Base-by-base conservation (phyloP, 2,797 vertebrate species). In the Ctenopoma multispine region DNA sequence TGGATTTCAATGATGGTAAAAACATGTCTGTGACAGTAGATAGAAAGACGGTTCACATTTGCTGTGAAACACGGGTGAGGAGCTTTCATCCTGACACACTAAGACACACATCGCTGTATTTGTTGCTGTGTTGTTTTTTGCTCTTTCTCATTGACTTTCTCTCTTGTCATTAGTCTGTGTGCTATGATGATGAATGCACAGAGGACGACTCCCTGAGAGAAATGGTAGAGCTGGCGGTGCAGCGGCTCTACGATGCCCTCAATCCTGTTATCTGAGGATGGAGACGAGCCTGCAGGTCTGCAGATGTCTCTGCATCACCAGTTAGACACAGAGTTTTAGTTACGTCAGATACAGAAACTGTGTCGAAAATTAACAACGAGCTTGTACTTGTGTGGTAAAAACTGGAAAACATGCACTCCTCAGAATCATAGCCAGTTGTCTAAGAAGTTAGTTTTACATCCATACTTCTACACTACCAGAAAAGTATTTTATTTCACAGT, bases 151-250 rank as follows among this genome's bases (percentile, higher is more conserved):
- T 41, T 12, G 10, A 53, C n/a, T 18, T 56, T 14, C 21, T 76
- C 7, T 50, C 0, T 53, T 15, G 18, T 4, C 15, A 51, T 4
- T 72, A 97, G 97, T 87, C 91, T 0, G 96, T 95, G 47, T 94
- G 95, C 57, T 96, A 92, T 12, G 96, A 97, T 78, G 95, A 96
- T 9, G 96, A 96, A 8, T 87, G 90, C 0, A 92, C 95, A 2
- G 97, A 97, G 1, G 96, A 98, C 0, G 96, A 97, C 71, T 95
- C 95, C 1, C 95, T 98, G 65, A 95, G 95, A 29, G 96, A 97
- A 85, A 95, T 96, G 96, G 95, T 97, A 76, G 96, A 97, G 23
- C 84, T 96, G 86, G 95, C 97, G 0, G 96, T 96, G 4, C 97
- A 96, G 85, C 91, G 96, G 63, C 95, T 98, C 27, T 97, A 96